phyloP scores from a whole-genome alignment of 2,113 vertebrate genomes.

The Syrrhaptes paradoxus region DNA sequence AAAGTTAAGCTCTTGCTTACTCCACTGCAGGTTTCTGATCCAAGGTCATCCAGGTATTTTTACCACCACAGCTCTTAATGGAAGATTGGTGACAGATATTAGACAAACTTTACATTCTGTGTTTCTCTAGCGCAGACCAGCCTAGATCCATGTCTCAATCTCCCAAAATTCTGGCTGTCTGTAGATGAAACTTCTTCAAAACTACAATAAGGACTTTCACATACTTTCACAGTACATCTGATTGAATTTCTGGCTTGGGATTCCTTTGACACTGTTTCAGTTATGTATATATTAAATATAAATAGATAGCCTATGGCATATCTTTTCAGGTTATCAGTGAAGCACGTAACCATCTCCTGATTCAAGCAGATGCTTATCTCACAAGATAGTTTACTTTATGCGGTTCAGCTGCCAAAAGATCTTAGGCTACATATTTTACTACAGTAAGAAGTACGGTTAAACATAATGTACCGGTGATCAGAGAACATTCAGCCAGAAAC shows the following conservation, averaged over 20 bases:
- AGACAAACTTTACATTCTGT: not conserved
- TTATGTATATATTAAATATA: not conserved
- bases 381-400: not conserved
- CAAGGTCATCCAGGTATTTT: not conserved
- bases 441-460: not conserved
- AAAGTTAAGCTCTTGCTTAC: not conserved
- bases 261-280: not conserved
- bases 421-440: not conserved
- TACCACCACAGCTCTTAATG: not conserved
- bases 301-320: not conserved
- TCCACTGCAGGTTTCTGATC: not conserved
- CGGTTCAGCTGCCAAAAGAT: not conserved
- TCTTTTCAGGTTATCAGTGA: not conserved
- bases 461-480: fast-evolving
- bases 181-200: not conserved
- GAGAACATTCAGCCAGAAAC: not conserved
- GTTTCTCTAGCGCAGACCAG: not conserved
- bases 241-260: not conserved
- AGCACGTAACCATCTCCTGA: not conserved
- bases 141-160: not conserved
- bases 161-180: not conserved
- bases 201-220: not conserved
- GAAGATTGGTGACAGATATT: not conserved
- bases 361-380: not conserved
- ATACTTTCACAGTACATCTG: not conserved